phyloP scores from a whole-genome alignment of 2,888 invertebrate species.

The Neoaliturus tenellus region DNA sequence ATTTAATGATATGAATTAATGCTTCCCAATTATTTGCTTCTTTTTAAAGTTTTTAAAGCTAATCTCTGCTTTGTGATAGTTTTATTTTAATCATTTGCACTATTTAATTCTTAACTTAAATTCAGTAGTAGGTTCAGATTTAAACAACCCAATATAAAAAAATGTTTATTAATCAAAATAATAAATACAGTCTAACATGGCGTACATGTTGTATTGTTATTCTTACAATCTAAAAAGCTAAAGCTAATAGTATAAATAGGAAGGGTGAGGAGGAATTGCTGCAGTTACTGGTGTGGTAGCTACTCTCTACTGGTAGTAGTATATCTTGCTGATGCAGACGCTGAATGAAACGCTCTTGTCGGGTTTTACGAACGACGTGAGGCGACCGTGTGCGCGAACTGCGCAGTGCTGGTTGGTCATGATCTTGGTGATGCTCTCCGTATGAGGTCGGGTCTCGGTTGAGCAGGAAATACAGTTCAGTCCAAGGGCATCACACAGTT shows the following conservation, averaged over 20 bases:
- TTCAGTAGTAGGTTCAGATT: too few relatives aligned
- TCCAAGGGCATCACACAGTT: neutral
- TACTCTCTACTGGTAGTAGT: constrained; percentile 53
- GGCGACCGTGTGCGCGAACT: constrained; percentile 16
- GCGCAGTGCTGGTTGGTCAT: constrained; percentile 40
- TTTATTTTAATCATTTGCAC: too few relatives aligned
- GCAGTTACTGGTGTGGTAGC: neutral
- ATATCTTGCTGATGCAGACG: constrained; percentile 50
- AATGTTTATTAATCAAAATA: neutral
- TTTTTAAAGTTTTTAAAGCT: too few relatives aligned
- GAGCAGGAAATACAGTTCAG: constrained; percentile 48
- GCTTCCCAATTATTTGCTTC: too few relatives aligned
- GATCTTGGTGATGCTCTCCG: constrained; percentile 43
- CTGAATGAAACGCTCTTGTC: constrained; percentile 32
- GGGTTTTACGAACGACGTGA: constrained; percentile 8
- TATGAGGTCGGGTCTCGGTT: constrained; percentile 42
- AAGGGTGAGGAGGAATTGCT: neutral
- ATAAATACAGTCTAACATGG: constrained; percentile 5
- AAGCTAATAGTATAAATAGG: constrained; percentile 23
- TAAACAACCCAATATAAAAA: neutral
- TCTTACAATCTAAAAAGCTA: neutral
- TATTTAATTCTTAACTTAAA: too few relatives aligned
- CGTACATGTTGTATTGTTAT: neutral
- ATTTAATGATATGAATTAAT: too few relatives aligned
- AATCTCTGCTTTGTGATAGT: too few relatives aligned